These are phyloP conservation scores for Morinoia aosen DNA, from an alignment of 2,888 invertebrate genomes.

Conservation along the genomic window DNA sequence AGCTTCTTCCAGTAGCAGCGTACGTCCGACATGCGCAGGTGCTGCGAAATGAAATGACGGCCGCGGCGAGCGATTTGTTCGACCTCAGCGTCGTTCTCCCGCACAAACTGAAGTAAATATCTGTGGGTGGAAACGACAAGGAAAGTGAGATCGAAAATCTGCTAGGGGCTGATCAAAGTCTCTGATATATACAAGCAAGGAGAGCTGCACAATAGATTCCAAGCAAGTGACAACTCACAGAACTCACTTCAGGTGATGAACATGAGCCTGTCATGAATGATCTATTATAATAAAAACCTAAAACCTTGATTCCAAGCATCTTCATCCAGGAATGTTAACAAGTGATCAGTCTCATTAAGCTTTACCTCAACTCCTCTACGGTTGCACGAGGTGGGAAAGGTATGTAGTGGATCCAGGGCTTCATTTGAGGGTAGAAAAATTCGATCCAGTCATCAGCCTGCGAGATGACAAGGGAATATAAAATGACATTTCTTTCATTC, in stretches of 20 bases:
- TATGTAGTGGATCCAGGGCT: conserved; percentile 96
- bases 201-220: no score
- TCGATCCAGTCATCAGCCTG: conserved; percentile 91
- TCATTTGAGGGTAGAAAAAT: conserved; percentile 91
- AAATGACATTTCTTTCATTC: background rate
- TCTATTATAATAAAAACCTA: no score
- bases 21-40: conserved; percentile 85
- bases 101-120: conserved; percentile 82
- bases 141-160: conserved; percentile 68
- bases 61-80: conserved; percentile 87
- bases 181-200: background rate
- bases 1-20: conserved; percentile 83
- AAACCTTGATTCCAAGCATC: no score
- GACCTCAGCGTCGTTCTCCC: conserved; percentile 81
- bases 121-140: conserved; percentile 70
- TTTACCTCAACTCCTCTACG: conserved; percentile 79
- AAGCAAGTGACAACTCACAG: no score
- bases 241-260: no score
- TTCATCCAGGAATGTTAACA: no score
- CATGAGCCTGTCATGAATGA: no score
- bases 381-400: conserved; percentile 82
- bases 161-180: background rate
- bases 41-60: conserved; percentile 84
- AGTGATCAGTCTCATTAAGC: no score
- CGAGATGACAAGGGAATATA: conserved; percentile 78